Base-by-base conservation (phyloP, 2,888 invertebrate species). In the Melanostoma mellinum region DNA sequence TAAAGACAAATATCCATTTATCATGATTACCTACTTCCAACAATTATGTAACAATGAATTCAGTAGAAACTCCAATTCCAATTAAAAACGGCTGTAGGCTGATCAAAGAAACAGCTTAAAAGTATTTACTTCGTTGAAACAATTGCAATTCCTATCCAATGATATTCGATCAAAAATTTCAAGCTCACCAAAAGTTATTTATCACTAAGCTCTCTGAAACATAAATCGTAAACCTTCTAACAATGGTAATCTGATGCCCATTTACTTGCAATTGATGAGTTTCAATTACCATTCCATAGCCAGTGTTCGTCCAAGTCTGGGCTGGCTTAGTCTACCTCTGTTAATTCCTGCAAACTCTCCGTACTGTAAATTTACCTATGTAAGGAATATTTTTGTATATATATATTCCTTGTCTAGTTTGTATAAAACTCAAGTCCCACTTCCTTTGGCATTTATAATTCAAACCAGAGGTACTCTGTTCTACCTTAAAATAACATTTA, bases 191-290 rank as follows among this genome's bases (percentile, higher is more conserved):
- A 60, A 60, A 44, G 6, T 42, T 60, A 20, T 40, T 60, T 42
- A 60, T 60, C 40, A 60, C 42, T n/a, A 46, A n/a, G 10, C 33
- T 46, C 46, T 46, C 60, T 4, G 33, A 40, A 60, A 32, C 44
- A 60, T 60, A 46, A 60, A 60, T 60, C 42, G 42, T 42, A 32
- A 32, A 60, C 46, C 46, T 67, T 44, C 44, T 10, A 67, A 67
- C 42, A 67, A 67, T 67, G 40, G 5, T 38, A 53, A 44, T 52
- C 40, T 33, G 53, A 53, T 42, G 42, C 52, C 52, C 53, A 53
- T 67, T 67, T 67, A 53, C 42, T 53, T 53, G 35, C 40, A 44
- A 46, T 46, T 46, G 30, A 60, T 60, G 44, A 46, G 33, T 32
- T 60, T 60, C 60, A 60, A 46, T 46, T 60, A 60, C 10, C 30